Evolutionary conservation across 2,113 vertebrate genomes (phyloP).

Genomic region (Misgurnus anguillicaudatus): DNA sequence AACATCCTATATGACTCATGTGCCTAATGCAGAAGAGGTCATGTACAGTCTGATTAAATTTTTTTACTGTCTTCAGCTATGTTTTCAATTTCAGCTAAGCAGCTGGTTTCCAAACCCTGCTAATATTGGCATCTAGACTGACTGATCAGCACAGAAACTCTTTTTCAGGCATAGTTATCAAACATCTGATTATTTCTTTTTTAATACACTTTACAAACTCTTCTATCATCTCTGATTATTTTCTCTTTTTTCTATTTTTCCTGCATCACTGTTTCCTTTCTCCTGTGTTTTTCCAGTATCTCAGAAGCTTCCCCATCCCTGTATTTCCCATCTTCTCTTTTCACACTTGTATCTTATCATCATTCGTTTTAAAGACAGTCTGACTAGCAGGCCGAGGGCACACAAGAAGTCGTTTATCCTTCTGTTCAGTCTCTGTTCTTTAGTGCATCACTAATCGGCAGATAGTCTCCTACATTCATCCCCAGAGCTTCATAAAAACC

Average conservation of each 20-base stretch:
- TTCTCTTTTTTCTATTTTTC: not conserved
- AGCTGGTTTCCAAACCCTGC: too few species aligned
- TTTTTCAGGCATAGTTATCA: slow-evolving; percentile 22
- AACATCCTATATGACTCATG: too few species aligned
- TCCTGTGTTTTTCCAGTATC: slow-evolving; percentile 43
- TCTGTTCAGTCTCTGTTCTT: slow-evolving; percentile 57
- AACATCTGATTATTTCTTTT: not conserved
- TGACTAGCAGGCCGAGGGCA: slow-evolving; percentile 57
- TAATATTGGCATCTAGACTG: too few species aligned
- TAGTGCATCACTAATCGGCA: slow-evolving; percentile 69
- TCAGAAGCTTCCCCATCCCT: slow-evolving; percentile 25
- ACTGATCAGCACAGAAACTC: not conserved
- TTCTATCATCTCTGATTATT: not conserved
- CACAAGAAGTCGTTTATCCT: slow-evolving; percentile 59
- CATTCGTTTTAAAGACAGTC: slow-evolving; percentile 64
- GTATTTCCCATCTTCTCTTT: slow-evolving; percentile 40
- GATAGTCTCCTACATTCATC: slow-evolving; percentile 71
- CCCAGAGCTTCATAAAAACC: slow-evolving; percentile 79
- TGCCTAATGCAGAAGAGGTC: too few species aligned
- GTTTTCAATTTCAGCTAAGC: too few species aligned
- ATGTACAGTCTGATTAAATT: too few species aligned
- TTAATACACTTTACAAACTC: too few species aligned
- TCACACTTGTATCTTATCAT: slow-evolving; percentile 66
- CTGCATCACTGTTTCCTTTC: slow-evolving; percentile 32
- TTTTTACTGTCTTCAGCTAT: too few species aligned